Conservation (phyloP, 2,797 vertebrate species). For the Microchirus variegatus region DNA sequence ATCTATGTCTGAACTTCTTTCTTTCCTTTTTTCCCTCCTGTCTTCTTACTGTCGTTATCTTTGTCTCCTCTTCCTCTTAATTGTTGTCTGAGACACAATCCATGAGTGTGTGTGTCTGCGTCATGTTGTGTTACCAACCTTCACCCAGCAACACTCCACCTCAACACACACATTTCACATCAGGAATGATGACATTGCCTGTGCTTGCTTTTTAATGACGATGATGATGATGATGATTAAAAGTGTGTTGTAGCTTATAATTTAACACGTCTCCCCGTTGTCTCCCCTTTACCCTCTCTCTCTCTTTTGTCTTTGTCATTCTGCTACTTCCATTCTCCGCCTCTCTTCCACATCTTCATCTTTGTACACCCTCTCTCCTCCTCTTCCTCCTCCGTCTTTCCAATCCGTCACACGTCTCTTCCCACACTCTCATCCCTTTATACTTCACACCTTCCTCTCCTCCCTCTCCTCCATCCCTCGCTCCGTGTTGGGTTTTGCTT, state of each 20-base stretch:
- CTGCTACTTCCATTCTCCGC: conserved; percentile 23
- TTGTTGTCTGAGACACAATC: conserved; percentile 79
- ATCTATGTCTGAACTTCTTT: conserved; percentile 60
- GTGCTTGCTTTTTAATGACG: conserved; percentile 81
- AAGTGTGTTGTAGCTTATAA: conserved; percentile 39
- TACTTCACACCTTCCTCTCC: conserved; percentile 41
- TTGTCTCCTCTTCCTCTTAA: conserved; percentile 59
- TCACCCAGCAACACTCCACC: conserved; percentile 70
- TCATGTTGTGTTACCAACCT: conserved; percentile 64
- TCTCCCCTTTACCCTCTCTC: conserved; percentile 23
- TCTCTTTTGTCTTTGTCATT: conserved; percentile 31
- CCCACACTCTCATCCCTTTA: conserved; percentile 39
- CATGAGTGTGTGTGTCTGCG: conserved; percentile 76
- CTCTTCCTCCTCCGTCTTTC: conserved; percentile 31
- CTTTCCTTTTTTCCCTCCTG: conserved; percentile 33
- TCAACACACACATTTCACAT: conserved; percentile 79
- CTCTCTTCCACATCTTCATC: conserved; percentile 28
- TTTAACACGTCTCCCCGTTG: conserved; percentile 47
- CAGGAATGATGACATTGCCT: conserved; percentile 79
- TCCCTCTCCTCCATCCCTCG: conserved; percentile 39
- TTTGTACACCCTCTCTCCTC: conserved; percentile 31
- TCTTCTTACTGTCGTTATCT: conserved; percentile 51
- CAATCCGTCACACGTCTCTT: conserved; percentile 31
- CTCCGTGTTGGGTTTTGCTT: conserved; percentile 48
- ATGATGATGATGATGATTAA: conserved; percentile 39